Base-by-base conservation (phyloP, 1,140 invertebrate genomes). In the Calliopsis andreniformis region DNA sequence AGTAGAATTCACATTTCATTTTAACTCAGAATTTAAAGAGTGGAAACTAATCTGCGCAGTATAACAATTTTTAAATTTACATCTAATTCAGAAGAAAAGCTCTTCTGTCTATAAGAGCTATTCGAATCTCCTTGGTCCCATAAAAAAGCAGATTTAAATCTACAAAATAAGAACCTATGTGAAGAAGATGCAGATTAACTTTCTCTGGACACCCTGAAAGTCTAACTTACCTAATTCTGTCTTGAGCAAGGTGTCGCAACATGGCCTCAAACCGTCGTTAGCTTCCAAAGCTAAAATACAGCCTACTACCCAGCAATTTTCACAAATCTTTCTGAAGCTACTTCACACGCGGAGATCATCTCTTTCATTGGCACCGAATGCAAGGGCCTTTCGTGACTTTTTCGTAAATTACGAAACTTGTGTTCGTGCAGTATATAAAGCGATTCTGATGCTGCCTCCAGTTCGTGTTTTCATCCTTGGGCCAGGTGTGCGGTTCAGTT, bases 401-500 rank as follows among this genome's bases (percentile, higher is more conserved):
- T 73, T 66, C 16, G 61, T 25, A 56, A 73, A 55, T 73, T 45
- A 45, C 51, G 18, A 66, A 32, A 35, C 18, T 45, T 35, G 20
- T 16, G 28, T 66, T 20, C 1, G 30, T 12, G 23, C n/a, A n/a
- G n/a, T n/a, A n/a, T n/a, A n/a, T n/a, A n/a, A n/a, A 23, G 39
- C 59, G 23, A 28, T 12, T 63, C 32, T 23, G 30, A 51, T 10
- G 43, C 18, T 28, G 47, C 53, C 51, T 39, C 49, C 70, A 18
- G 30, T 59, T 64, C 56, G 47, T 45, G 30, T 45, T 79, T 83
- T 83, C 53, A 79, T 84, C 81, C 45, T 79, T 67, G 71, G 51
- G 58, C 82, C 82, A 84, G 82, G 82, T 84, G 82, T 75, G 80
- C 53, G 76, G 69, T 73, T 79, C 62, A 83, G 76, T 84, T 83